Evolutionary conservation across 2,888 invertebrate species (phyloP), one percentile per base, ranked within the genome.

Genomic region (Lamellibrachia satsuma): DNA sequence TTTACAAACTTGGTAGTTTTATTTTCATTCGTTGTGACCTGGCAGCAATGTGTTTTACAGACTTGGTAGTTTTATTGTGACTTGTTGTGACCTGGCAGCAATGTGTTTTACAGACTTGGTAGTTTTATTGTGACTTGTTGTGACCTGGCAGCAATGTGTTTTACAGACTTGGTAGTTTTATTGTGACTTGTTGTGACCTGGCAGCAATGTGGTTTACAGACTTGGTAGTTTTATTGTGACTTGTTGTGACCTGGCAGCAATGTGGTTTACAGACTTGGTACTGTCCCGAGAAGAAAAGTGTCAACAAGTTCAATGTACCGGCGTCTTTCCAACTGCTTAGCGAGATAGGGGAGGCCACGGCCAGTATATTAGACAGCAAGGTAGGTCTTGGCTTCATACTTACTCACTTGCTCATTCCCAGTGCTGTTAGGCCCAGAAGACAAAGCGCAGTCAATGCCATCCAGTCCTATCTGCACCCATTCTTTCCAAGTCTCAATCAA

Each of bases 291-390:
- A 94, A 94, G 93, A 94, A 93, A 52, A 92, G 92, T 52, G 93
- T 90, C 7, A 94, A 94, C 60, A 98, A 98, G 96, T 98, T 98
- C 96, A 98, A 98, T 91, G 97, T 98, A 95, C 98, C 98, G 90
- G 94, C 97, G 60, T 94, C 93, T 11, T 97, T 98, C 96, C 97
- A 97, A 94, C 97, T 99, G 92, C 94, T 95, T 91, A 98, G 98
- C 93, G 99, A 99, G 97, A 97, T 98, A 93, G 97, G 98, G 52
- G 99, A 99, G 97, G 98, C 98, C n/a, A 97, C 98, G 91, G 97
- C 98, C 93, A 98, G 98, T 93, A 97, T 99, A 95, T 97, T 99
- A 95, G 99, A 99, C 97, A 97, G 98, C 92, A 97, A 98, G 95
- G 96, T 96, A 22, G 0, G 90, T 90, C 22, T 7, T 51, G 27